Evolutionary conservation across 2,113 vertebrate genomes (phyloP).

Genomic region (Euleptes europaea): DNA sequence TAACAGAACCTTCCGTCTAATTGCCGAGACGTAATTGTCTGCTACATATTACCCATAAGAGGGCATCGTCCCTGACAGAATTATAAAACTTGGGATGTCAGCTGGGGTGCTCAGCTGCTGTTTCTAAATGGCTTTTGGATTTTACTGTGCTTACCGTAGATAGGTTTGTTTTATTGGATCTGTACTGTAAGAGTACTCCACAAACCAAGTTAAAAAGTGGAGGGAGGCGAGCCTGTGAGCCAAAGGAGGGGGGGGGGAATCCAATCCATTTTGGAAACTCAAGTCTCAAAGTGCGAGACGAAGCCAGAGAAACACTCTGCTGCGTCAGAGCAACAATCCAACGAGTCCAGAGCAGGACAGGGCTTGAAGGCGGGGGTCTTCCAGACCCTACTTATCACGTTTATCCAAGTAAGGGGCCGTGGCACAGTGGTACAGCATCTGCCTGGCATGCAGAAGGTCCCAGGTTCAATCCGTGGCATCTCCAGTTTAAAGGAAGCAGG

Average conservation of each 20-base stretch:
- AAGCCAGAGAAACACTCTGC: too few relatives aligned
- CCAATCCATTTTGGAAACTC: conserved; percentile 40
- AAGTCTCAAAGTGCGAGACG: neutral
- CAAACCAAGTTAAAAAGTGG: conserved; percentile 51
- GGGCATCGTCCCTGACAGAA: conserved; percentile 28
- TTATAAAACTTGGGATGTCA: conserved; percentile 53
- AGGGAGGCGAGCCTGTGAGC: conserved; percentile 56
- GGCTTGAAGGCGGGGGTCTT: too few relatives aligned
- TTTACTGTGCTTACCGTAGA: conserved; percentile 65
- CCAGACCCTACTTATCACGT: too few relatives aligned
- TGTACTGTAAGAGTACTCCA: conserved; percentile 59
- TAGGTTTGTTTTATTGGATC: conserved; percentile 63
- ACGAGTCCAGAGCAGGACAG: too few relatives aligned
- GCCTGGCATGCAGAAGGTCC: too few relatives aligned
- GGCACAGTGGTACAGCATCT: too few relatives aligned
- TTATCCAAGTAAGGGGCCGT: too few relatives aligned
- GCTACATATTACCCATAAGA: conserved; percentile 36
- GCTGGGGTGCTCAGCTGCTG: conserved; percentile 61
- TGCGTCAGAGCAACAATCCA: too few relatives aligned
- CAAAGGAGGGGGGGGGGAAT: conserved; percentile 56
- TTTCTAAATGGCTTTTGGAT: conserved; percentile 69
- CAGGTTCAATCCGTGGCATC: too few relatives aligned
- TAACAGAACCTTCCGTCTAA: conserved; percentile 48
- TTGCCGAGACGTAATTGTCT: conserved; percentile 54
- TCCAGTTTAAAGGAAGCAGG: too few relatives aligned